phyloP scores from a whole-genome alignment of 2,797 vertebrate species.

The Oophaga sylvatica region DNA sequence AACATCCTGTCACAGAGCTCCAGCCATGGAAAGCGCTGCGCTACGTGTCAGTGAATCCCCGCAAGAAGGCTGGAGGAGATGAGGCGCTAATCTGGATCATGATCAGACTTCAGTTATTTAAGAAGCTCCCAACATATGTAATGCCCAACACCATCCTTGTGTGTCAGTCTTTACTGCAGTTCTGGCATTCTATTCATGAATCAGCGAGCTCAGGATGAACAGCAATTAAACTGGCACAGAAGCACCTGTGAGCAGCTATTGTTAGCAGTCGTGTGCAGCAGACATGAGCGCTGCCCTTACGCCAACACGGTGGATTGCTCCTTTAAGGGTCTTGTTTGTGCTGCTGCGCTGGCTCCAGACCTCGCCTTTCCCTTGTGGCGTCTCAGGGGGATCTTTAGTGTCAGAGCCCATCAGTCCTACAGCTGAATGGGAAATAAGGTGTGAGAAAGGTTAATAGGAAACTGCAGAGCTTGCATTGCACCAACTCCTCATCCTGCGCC shows the following conservation, averaged over 20 bases:
- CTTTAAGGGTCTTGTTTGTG: neutral
- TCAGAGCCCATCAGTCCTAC: slow-evolving; percentile 61
- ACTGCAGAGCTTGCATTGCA: neutral
- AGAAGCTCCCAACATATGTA: neutral
- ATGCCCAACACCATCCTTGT: neutral
- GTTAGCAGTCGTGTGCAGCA: too few species aligned
- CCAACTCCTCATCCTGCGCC: neutral
- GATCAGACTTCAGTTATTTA: neutral
- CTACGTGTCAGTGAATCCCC: neutral
- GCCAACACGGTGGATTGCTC: neutral
- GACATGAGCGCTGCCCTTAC: neutral
- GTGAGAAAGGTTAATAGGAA: slow-evolving; percentile 72
- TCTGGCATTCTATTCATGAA: neutral
- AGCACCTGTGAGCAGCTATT: too few species aligned
- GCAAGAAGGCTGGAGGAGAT: neutral
- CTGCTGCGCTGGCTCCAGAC: neutral
- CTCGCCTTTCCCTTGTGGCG: neutral
- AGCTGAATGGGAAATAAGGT: slow-evolving; percentile 62
- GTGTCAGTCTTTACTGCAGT: neutral
- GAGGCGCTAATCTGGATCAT: neutral
- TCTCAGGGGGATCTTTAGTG: slow-evolving; percentile 25
- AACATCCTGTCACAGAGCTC: slow-evolving; percentile 18
- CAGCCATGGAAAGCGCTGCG: neutral
- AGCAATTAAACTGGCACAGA: too few species aligned
- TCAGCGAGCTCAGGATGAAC: neutral